These are phyloP conservation scores for Eupithecia pulchellata DNA, from an alignment of 2,888 invertebrate genomes.

Conservation along the genomic window DNA sequence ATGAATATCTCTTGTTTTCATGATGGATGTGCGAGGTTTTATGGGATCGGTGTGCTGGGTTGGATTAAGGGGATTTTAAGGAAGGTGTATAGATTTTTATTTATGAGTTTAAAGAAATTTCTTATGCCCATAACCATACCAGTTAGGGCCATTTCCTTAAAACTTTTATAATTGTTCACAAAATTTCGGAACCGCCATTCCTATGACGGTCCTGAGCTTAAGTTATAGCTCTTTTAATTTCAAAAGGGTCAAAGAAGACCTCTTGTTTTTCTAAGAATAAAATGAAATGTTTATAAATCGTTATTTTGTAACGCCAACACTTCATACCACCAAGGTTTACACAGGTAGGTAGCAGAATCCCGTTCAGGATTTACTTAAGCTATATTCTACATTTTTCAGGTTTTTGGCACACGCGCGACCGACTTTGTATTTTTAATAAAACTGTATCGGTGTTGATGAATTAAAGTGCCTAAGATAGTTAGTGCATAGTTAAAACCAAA, in stretches of 20 bases:
- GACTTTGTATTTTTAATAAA: background rate
- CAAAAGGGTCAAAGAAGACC: too few relatives aligned
- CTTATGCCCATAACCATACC: background rate
- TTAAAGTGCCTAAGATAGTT: too few relatives aligned
- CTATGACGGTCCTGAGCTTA: background rate
- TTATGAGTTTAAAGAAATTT: background rate
- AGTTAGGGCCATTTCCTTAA: background rate
- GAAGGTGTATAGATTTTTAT: background rate
- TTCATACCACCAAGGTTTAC: background rate
- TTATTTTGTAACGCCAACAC: background rate
- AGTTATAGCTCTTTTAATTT: background rate
- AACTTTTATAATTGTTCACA: background rate
- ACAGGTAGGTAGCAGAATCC: too few relatives aligned
- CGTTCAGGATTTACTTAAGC: background rate
- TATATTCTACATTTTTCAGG: background rate
- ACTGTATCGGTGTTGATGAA: too few relatives aligned
- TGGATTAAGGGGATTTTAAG: background rate
- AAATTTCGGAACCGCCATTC: background rate
- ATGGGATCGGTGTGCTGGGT: background rate
- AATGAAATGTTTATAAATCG: background rate
- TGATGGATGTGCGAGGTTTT: conserved; percentile 19
- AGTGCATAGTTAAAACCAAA: too few relatives aligned
- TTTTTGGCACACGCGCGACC: background rate
- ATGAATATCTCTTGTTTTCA: conserved; percentile 20
- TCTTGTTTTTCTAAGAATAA: too few relatives aligned